Conservation (phyloP, 2,113 vertebrate species). For the Oenanthe oenanthe region DNA sequence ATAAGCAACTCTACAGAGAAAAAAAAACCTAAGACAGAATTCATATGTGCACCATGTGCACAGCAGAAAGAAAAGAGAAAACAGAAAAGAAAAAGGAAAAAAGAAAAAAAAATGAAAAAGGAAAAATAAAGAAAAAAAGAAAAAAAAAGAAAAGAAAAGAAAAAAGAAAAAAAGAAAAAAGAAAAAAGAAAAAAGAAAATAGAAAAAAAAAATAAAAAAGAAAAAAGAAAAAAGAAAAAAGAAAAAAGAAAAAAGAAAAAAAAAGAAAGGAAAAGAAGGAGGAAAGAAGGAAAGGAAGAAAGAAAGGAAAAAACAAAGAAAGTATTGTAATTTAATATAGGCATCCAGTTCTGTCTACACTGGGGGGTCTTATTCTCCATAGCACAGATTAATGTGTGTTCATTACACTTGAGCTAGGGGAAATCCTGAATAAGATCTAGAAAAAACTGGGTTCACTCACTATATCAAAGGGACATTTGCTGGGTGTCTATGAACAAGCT, state of each 20-base stretch:
- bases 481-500: background rate
- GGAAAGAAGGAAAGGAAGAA: rapidly evolving
- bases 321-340: background rate
- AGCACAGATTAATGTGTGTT: background rate
- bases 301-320: rapidly evolving
- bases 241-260: rapidly evolving
- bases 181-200: too few relatives aligned
- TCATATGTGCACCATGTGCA: background rate
- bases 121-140: rapidly evolving
- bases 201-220: rapidly evolving
- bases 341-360: background rate
- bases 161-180: rapidly evolving
- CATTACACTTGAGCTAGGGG: background rate
- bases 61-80: rapidly evolving
- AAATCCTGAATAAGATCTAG: background rate
- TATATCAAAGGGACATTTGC: background rate
- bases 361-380: background rate
- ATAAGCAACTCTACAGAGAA: background rate
- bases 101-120: too few relatives aligned
- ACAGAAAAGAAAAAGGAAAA: too few relatives aligned
- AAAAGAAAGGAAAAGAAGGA: background rate
- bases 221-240: too few relatives aligned
- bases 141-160: rapidly evolving
- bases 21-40: background rate
- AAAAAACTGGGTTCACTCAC: background rate